Evolutionary conservation across 2,797 vertebrate species (phyloP).

Genomic region (Picus viridis): DNA sequence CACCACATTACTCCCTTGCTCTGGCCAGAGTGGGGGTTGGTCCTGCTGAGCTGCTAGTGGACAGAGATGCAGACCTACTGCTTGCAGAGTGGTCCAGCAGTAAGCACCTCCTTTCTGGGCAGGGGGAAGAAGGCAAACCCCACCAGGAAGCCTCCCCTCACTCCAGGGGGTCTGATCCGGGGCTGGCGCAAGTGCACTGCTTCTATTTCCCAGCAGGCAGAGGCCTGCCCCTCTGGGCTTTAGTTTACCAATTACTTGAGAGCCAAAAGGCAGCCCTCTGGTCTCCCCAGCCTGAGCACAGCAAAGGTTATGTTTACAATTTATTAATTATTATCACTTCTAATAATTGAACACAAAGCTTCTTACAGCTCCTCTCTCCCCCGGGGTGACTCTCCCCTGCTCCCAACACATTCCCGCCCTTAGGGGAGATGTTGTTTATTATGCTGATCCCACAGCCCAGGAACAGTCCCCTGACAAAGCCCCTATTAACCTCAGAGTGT

Average conservation of each 20-base stretch:
- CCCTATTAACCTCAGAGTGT: conserved; percentile 73
- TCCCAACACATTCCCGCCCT: conserved; percentile 52
- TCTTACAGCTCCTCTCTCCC: not conserved
- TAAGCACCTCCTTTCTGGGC: not conserved
- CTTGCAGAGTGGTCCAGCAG: not conserved
- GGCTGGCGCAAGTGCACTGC: not conserved
- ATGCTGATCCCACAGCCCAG: conserved; percentile 66
- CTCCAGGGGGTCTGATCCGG: not conserved
- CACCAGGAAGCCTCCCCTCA: not conserved
- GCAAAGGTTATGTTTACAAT: conserved; percentile 54
- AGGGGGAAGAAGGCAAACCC: not conserved
- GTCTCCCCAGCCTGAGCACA: not conserved
- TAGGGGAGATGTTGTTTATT: conserved; percentile 57
- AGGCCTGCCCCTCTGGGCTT: not conserved
- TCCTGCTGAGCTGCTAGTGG: fast-evolving
- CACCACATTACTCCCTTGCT: too few species aligned
- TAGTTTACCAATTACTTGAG: not conserved
- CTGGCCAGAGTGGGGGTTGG: fast-evolving
- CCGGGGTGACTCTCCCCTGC: conserved; percentile 28
- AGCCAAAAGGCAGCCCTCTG: conserved; percentile 5
- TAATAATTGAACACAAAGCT: conserved; percentile 37
- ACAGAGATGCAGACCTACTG: not conserved
- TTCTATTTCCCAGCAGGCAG: not conserved
- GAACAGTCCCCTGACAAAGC: conserved; percentile 64
- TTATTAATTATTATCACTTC: conserved; percentile 66